Percentiles rank a stretch among this genome's conserved stretches.
Evolutionary conservation across 2,888 invertebrate genomes (phyloP).

Genomic region (Cataglyphis altisquamis): DNA sequence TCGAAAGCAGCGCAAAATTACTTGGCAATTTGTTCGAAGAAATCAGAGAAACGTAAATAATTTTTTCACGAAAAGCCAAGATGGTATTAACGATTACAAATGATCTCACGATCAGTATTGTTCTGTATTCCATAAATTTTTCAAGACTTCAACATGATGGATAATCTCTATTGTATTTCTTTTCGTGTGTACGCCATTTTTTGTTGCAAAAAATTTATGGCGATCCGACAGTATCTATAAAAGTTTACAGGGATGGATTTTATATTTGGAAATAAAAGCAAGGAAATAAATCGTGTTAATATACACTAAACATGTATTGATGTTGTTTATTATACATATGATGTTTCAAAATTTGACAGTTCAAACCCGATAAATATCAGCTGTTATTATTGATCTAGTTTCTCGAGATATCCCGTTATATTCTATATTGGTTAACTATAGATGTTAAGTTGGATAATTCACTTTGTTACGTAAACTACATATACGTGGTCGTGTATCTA

Average conservation of each 20-base stretch:
- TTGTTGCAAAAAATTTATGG: constrained; percentile 7
- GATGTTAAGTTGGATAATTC: neutral
- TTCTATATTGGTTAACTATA: neutral
- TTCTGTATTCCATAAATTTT: neutral
- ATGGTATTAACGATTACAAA: neutral
- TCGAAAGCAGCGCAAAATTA: neutral
- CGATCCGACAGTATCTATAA: neutral
- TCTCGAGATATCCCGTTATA: neutral
- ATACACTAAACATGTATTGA: neutral
- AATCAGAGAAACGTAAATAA: constrained; percentile 2
- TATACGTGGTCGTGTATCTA: neutral
- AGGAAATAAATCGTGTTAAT: neutral
- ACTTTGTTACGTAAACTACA: neutral
- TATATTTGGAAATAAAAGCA: neutral
- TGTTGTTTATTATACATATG: neutral
- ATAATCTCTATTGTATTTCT: neutral
- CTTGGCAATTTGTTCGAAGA: neutral
- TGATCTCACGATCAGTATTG: neutral
- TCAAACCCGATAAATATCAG: neutral
- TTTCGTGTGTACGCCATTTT: neutral
- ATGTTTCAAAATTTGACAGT: neutral
- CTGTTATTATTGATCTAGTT: neutral
- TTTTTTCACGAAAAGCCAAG: neutral
- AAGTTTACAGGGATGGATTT: neutral
- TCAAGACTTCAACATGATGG: neutral